Percentiles rank a stretch among this genome's conserved stretches.
These are phyloP conservation scores for Salvelinus namaycush DNA, from an alignment of 2,113 vertebrate species.

Conservation along the genomic window DNA sequence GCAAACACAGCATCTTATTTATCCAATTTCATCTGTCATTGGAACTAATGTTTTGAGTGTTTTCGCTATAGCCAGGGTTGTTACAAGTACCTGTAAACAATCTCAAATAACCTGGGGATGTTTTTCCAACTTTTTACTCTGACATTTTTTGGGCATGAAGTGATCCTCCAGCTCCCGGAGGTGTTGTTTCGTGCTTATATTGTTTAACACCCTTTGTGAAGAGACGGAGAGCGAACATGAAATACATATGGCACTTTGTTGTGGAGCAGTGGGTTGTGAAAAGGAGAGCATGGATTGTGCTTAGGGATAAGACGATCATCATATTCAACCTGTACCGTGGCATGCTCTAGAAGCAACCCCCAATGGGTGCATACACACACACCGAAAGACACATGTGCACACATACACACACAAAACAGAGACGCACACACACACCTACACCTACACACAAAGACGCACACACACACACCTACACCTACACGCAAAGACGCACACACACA, in stretches of 20 bases:
- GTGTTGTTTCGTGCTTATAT: conserved; percentile 73
- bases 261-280: conserved; percentile 64
- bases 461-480: conserved; percentile 8
- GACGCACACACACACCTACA: not conserved
- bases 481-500: not conserved
- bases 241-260: conserved; percentile 71
- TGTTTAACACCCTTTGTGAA: conserved; percentile 69
- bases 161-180: conserved; percentile 65
- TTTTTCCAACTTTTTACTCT: conserved; percentile 53
- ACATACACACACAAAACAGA: not conserved
- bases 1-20: conserved; percentile 18
- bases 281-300: conserved; percentile 55
- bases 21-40: conserved; percentile 59
- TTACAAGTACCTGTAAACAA: conserved; percentile 64
- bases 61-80: conserved; percentile 36
- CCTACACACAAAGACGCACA: not conserved
- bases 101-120: conserved; percentile 69
- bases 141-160: conserved; percentile 63
- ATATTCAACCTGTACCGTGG: conserved; percentile 60
- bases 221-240: conserved; percentile 67
- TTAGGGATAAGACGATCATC: conserved; percentile 58
- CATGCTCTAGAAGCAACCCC: conserved; percentile 53
- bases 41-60: conserved; percentile 35
- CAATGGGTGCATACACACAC: conserved; percentile 39
- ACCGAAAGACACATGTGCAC: conserved; percentile 23